Percentiles rank a stretch among this genome's conserved stretches.
Conservation (phyloP, 2,888 invertebrate species). For the Dimorphilus gyrociliatus region DNA sequence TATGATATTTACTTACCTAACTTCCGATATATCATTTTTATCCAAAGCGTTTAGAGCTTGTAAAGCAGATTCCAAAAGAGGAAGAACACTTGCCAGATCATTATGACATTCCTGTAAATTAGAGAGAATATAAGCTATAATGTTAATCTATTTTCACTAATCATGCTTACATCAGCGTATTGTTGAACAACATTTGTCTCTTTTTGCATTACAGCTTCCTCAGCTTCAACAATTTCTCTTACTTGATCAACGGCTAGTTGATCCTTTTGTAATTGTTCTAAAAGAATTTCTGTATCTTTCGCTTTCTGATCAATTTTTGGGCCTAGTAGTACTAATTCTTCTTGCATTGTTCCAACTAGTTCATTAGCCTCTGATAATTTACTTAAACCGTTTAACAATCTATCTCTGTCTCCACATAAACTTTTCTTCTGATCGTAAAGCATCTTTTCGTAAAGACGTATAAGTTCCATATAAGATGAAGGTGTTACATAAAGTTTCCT, state of each 20-base stretch:
- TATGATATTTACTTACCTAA: constrained; percentile 15
- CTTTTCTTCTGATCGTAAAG: constrained; percentile 26
- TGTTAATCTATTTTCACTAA: no score
- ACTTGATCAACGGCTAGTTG: constrained; percentile 34
- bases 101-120: constrained; percentile 31
- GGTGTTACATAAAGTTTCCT: constrained; percentile 34
- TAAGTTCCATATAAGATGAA: constrained; percentile 35
- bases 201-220: constrained; percentile 31
- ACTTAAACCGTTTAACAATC: constrained; percentile 27
- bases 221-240: constrained; percentile 29
- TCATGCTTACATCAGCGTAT: constrained; percentile 29
- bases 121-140: no score
- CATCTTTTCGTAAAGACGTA: constrained; percentile 28
- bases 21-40: constrained; percentile 34
- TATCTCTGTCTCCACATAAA: constrained; percentile 21
- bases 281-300: constrained; percentile 32
- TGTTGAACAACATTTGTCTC: constrained; percentile 35
- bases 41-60: constrained; percentile 32
- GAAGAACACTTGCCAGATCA: constrained; percentile 32
- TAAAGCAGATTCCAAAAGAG: constrained; percentile 29
- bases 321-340: constrained; percentile 29
- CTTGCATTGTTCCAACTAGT: constrained; percentile 33
- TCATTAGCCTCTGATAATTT: constrained; percentile 33
- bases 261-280: constrained; percentile 32
- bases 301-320: constrained; percentile 33